Percentiles rank a stretch among this genome's conserved stretches.
Conservation (phyloP, 1,140 invertebrate genomes). For the Papilio helenus region DNA sequence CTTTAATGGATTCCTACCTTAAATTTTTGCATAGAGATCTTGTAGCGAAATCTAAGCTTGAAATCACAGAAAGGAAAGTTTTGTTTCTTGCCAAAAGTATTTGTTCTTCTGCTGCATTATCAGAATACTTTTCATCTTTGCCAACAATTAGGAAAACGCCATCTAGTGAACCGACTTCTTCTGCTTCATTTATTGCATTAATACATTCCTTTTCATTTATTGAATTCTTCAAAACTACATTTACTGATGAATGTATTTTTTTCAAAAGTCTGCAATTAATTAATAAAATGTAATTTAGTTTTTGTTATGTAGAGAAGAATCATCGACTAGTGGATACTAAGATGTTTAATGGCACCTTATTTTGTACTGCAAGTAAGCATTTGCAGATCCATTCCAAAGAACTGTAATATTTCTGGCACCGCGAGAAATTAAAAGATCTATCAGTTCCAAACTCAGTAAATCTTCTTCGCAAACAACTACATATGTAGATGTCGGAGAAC, state of each 20-base stretch:
- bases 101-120: background rate
- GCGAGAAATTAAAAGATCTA: background rate
- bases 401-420: background rate
- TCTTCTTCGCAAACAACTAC: background rate
- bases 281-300: background rate
- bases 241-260: background rate
- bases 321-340: background rate
- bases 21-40: conserved; percentile 11
- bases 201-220: conserved; percentile 33
- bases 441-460: background rate
- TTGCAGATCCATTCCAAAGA: background rate
- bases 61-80: background rate
- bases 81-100: conserved; percentile 2
- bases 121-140: background rate
- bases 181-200: conserved; percentile 30
- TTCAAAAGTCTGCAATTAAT: background rate
- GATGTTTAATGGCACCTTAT: background rate
- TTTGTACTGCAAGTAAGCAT: background rate
- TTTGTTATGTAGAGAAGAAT: no score
- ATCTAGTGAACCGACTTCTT: conserved; percentile 23
- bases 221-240: conserved; percentile 9
- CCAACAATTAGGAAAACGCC: conserved; percentile 37
- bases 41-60: conserved; percentile 3
- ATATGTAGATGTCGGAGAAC: background rate
- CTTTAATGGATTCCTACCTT: background rate